Conservation (phyloP, 2,113 vertebrate genomes). For the Dromiciops gliroides region DNA sequence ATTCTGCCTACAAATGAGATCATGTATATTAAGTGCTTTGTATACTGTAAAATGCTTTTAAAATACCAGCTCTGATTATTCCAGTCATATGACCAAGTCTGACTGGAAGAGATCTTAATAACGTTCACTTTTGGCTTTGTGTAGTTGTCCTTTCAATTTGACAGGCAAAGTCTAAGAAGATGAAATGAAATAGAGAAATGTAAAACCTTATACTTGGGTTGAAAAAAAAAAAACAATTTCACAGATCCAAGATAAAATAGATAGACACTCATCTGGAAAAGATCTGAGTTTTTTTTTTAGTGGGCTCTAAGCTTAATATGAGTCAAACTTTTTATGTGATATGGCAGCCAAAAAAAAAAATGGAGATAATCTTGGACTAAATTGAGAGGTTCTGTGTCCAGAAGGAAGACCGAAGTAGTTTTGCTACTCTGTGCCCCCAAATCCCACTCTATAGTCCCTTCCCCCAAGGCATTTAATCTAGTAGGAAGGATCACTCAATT, state of each 20-base stretch:
- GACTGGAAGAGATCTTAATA: not conserved
- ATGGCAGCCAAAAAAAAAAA: not conserved
- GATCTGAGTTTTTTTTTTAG: not conserved
- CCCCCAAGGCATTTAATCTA: not conserved
- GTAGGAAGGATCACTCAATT: not conserved
- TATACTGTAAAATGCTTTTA: not conserved
- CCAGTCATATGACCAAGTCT: not conserved
- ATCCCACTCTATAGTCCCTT: no score
- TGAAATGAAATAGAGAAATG: not conserved
- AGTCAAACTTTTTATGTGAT: not conserved
- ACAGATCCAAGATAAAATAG: not conserved
- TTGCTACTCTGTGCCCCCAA: not conserved
- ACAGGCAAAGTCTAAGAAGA: not conserved
- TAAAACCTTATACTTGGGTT: not conserved
- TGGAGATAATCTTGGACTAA: not conserved
- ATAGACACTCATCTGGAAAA: not conserved
- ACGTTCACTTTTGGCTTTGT: not conserved
- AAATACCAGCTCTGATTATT: not conserved
- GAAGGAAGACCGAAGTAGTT: not conserved
- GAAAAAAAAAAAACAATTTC: not conserved
- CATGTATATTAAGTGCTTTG: not conserved
- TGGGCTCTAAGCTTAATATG: not conserved
- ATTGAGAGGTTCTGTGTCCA: not conserved
- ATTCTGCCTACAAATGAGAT: not conserved
- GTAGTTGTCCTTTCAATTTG: not conserved